A percentile compares a stretch with the other conserved stretches of the same genome.
Evolutionary conservation across 64 coral and sea anemone species (phyloP).

Genomic region (Astreopora myriophthalma): DNA sequence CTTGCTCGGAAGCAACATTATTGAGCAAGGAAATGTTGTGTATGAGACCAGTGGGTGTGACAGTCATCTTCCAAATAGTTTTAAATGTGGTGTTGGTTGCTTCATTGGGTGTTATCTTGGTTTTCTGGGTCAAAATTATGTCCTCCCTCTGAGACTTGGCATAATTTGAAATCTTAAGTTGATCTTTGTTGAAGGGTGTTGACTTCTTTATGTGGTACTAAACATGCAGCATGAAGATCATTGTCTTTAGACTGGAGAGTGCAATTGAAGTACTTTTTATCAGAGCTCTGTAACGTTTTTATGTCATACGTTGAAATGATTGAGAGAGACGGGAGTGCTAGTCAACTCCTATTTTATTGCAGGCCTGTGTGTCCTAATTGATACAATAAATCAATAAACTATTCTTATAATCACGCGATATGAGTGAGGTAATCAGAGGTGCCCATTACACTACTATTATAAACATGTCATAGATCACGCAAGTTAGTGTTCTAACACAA

Average conservation of each 20-base stretch:
- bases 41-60: not conserved
- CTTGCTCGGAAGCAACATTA: not conserved
- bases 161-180: not conserved
- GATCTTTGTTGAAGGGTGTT: not conserved
- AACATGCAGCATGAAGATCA: not conserved
- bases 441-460: too few species aligned
- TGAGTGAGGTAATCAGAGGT: too few species aligned
- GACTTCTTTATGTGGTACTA: too few species aligned
- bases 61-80: not conserved
- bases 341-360: too few species aligned
- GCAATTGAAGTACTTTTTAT: not conserved
- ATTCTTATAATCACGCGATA: too few species aligned
- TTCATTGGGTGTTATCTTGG: not conserved
- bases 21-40: not conserved
- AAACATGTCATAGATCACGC: too few species aligned
- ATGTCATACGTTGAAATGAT: too few species aligned
- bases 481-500: too few species aligned
- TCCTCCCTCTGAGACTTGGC: not conserved
- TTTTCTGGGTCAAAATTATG: not conserved
- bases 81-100: not conserved
- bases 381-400: too few species aligned
- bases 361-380: too few species aligned
- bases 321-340: too few species aligned
- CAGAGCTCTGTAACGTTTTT: too few species aligned
- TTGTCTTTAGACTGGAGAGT: not conserved